Evolutionary conservation across 2,113 vertebrate genomes (phyloP).

Genomic region (Rhynchopsitta pachyrhyncha): DNA sequence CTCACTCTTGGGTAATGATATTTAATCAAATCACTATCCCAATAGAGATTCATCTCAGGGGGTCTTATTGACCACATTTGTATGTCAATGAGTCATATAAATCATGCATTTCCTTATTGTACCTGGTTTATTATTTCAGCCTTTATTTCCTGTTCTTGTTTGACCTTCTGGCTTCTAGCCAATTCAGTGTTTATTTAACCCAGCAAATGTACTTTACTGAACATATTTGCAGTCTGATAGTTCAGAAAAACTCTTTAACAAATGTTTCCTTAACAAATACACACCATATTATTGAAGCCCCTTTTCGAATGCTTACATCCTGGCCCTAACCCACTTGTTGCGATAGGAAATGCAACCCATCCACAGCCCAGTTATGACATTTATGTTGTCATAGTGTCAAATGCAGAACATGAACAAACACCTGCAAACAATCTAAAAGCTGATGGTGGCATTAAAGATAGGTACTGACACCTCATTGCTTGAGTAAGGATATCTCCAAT

Average conservation of each 20-base stretch:
- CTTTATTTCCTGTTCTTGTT: background rate
- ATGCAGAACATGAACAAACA: background rate
- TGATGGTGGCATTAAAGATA: background rate
- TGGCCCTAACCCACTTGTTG: background rate
- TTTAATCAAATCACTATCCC: background rate
- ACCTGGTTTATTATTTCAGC: background rate
- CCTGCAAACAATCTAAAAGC: background rate
- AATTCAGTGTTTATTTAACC: background rate
- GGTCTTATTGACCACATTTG: background rate
- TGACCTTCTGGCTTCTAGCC: background rate
- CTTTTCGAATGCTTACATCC: background rate
- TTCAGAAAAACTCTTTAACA: background rate
- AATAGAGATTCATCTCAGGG: background rate
- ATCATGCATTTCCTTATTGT: background rate
- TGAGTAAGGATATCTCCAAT: background rate
- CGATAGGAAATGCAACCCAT: background rate
- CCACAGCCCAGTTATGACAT: rapidly evolving
- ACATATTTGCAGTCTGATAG: background rate
- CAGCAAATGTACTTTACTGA: background rate
- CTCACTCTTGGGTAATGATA: background rate
- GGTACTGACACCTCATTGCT: background rate
- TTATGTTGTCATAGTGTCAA: background rate
- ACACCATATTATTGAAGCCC: background rate
- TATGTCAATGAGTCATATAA: background rate
- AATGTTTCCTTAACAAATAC: background rate